Percentiles rank a stretch among this genome's conserved stretches.
Conservation (phyloP, 2,888 invertebrate species). For the Xestobium rufovillosum region DNA sequence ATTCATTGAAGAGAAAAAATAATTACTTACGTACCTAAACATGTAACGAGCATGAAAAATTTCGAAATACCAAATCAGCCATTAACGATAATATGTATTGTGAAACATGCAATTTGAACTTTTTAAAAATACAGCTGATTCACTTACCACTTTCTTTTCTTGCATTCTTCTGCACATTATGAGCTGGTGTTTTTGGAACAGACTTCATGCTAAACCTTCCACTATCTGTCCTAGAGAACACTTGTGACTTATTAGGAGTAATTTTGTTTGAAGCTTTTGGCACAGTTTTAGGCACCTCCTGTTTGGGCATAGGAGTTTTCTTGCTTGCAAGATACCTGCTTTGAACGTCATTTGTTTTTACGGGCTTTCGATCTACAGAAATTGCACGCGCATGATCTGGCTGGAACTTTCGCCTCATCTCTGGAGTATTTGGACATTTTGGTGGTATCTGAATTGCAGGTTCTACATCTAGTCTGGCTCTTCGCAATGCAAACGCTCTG, state of each 20-base stretch:
- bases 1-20: too few species aligned
- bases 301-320: constrained; percentile 22
- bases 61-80: constrained; percentile 5
- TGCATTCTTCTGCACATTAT: constrained; percentile 30
- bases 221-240: constrained; percentile 53
- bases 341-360: constrained; percentile 37
- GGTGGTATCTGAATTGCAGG: constrained; percentile 44
- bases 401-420: constrained; percentile 52
- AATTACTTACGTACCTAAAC: too few species aligned
- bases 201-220: constrained; percentile 59
- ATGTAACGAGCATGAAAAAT: too few species aligned
- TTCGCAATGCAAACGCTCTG: constrained; percentile 61
- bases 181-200: constrained; percentile 40
- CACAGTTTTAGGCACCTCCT: constrained; percentile 42
- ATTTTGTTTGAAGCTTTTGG: constrained; percentile 41
- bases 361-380: constrained; percentile 40
- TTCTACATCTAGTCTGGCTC: constrained; percentile 52
- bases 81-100: constrained; percentile 2
- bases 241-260: constrained; percentile 31
- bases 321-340: constrained; percentile 40
- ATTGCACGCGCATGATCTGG: constrained; percentile 37
- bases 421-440: constrained; percentile 55
- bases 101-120: constrained; percentile 1
- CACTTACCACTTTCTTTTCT: constrained; percentile 29
- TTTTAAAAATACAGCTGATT: too few species aligned